Evolutionary conservation across 2,797 vertebrate genomes (phyloP).

Genomic region (Cephalopachus bancanus): DNA sequence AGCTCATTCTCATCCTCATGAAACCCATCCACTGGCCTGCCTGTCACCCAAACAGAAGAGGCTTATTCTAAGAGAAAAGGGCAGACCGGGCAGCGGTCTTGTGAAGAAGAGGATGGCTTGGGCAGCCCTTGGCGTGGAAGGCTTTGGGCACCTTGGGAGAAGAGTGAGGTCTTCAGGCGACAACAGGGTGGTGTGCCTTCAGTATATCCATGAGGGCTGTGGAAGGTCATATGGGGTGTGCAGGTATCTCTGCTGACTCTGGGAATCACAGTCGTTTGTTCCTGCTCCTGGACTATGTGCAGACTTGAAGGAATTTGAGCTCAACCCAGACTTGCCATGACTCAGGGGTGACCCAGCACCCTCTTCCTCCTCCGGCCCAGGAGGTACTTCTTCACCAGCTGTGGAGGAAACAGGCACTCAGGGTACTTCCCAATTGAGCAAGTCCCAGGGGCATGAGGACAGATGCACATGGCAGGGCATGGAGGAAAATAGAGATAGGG

Average conservation of each 20-base stretch:
- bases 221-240: neutral
- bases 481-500: no score
- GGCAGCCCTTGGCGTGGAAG: neutral
- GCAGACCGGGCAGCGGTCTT: neutral
- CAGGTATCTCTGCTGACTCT: neutral
- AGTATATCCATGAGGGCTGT: neutral
- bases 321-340: neutral
- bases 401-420: neutral
- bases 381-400: slow-evolving; percentile 71
- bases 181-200: neutral
- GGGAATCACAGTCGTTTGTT: neutral
- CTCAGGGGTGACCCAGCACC: fast-evolving
- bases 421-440: no score
- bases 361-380: neutral
- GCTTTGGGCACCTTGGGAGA: neutral
- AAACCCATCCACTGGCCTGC: fast-evolving
- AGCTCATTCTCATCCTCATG: slow-evolving; percentile 60
- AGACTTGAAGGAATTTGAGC: neutral
- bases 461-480: fast-evolving
- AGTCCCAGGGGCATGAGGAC: no score
- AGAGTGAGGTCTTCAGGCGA: neutral
- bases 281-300: neutral
- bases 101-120: neutral
- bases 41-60: neutral
- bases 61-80: neutral